These are phyloP conservation scores for Bradypodion ventrale DNA, from an alignment of 2,797 vertebrate species.

Conservation along the genomic window DNA sequence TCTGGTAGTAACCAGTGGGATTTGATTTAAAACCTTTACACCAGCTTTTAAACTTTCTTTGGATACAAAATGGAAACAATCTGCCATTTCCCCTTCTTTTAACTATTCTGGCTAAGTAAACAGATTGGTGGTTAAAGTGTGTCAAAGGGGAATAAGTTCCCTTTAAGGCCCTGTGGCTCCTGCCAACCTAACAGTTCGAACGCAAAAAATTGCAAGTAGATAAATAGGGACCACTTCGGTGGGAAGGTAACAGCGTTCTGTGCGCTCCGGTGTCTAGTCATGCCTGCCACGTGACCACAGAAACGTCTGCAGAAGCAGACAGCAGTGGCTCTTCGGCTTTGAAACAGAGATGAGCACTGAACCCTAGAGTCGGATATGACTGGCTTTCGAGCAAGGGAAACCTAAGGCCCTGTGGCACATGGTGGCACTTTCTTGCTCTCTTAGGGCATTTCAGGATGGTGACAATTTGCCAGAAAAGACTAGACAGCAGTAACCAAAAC, in stretches of 20 bases:
- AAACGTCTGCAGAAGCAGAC: too few relatives aligned
- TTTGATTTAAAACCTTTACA: constrained; percentile 5
- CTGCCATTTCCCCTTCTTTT: constrained; percentile 15
- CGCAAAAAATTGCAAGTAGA: too few relatives aligned
- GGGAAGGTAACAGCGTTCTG: too few relatives aligned
- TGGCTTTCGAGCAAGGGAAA: too few relatives aligned
- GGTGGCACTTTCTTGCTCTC: neutral
- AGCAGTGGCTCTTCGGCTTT: too few relatives aligned
- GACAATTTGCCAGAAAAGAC: neutral
- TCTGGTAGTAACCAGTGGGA: neutral
- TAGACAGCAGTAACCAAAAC: neutral
- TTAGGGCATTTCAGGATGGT: neutral
- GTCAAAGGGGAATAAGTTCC: constrained; percentile 5
- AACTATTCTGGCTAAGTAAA: neutral
- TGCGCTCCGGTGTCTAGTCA: too few relatives aligned
- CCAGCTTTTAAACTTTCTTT: neutral
- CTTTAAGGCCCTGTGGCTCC: neutral
- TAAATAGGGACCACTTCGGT: too few relatives aligned
- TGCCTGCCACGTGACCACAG: too few relatives aligned
- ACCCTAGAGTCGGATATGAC: too few relatives aligned
- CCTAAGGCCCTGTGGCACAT: neutral
- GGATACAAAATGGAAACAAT: constrained; percentile 26
- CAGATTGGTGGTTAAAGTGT: neutral
- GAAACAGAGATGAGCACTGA: too few relatives aligned
- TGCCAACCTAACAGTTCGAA: too few relatives aligned